These are phyloP conservation scores for Ia io DNA, from an alignment of 2,113 vertebrate genomes.

Conservation along the genomic window DNA sequence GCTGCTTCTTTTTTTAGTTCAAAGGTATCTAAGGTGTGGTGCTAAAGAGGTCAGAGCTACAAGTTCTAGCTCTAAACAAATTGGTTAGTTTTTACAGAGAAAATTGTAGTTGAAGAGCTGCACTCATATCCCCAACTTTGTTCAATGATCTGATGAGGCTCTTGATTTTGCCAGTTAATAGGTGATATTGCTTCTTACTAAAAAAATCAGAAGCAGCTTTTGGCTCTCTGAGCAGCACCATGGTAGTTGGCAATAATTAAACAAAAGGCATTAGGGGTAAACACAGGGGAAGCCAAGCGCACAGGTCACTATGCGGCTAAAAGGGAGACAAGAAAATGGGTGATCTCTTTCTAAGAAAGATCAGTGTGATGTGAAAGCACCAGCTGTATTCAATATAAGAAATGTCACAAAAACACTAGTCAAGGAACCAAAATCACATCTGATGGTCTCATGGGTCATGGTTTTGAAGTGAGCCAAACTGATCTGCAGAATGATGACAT, in stretches of 20 bases:
- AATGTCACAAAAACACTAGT: not conserved
- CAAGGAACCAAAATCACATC: not conserved
- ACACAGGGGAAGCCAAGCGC: too few species aligned
- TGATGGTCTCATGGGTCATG: not conserved
- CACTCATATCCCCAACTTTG: not conserved
- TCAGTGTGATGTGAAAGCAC: not conserved
- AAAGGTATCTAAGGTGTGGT: not conserved
- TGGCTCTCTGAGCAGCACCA: not conserved
- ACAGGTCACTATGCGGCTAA: too few species aligned
- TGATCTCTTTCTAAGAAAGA: not conserved
- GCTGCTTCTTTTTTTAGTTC: not conserved
- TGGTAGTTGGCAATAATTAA: not conserved
- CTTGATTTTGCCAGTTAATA: not conserved
- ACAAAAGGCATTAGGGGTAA: not conserved
- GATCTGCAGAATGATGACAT: not conserved
- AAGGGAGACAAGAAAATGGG: not conserved
- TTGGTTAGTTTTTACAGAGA: not conserved
- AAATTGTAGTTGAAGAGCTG: not conserved
- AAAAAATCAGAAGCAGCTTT: not conserved
- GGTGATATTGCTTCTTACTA: not conserved
- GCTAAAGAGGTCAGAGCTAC: not conserved
- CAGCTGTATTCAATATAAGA: not conserved
- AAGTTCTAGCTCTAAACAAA: not conserved
- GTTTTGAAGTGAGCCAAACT: not conserved
- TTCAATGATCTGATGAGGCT: not conserved